Evolutionary conservation across 2,888 invertebrate genomes (phyloP).

Genomic region (Hetaerina titia): DNA sequence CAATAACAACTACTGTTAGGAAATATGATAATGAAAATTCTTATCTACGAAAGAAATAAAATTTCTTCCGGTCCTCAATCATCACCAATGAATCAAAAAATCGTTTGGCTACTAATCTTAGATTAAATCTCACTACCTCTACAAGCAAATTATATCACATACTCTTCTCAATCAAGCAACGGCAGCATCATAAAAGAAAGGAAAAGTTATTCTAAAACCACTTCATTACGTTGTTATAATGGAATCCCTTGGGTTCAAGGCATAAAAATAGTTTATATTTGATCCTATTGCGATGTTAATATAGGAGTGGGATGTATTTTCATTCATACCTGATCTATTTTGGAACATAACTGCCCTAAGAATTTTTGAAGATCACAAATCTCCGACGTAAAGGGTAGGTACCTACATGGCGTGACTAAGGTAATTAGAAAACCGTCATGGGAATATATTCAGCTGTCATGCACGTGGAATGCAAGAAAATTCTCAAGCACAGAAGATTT

Average conservation of each 20-base stretch:
- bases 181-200: not conserved
- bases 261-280: not conserved
- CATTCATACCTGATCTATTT: not conserved
- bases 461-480: no score
- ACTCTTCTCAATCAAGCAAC: not conserved
- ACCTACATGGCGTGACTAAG: slow-evolving; percentile 46
- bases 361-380: not conserved
- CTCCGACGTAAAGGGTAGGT: not conserved
- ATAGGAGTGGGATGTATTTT: not conserved
- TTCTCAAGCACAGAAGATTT: no score
- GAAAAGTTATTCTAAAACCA: not conserved
- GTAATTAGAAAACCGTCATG: slow-evolving; percentile 48
- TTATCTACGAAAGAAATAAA: no score
- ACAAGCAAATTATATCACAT: not conserved
- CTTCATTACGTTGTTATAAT: not conserved
- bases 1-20: no score
- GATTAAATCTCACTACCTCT: not conserved
- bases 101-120: not conserved
- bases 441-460: not conserved
- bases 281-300: not conserved
- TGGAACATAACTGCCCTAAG: not conserved
- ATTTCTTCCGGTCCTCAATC: no score
- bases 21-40: no score
- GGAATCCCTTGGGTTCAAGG: not conserved
- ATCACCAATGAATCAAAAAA: not conserved